Conservation (phyloP, 64 coral and sea anemone species). For the Exaiptasia diaphana region DNA sequence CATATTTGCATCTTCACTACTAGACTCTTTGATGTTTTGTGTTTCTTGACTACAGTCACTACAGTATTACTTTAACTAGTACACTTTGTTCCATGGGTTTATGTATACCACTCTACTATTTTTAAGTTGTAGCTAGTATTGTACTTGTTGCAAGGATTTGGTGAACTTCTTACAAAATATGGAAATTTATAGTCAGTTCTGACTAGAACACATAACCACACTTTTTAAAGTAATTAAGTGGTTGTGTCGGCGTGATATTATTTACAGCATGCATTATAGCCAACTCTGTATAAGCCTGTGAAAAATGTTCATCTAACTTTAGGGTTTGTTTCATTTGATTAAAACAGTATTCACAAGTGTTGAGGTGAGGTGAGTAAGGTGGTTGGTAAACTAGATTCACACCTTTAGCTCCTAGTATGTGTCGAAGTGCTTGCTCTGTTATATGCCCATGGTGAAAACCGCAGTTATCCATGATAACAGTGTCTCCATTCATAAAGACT, state of each 20-base stretch:
- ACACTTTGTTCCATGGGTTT: too few relatives aligned
- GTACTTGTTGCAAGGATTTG: too few relatives aligned
- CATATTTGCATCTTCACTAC: too few relatives aligned
- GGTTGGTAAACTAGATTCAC: conserved; percentile 42
- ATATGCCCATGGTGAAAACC: conserved; percentile 57
- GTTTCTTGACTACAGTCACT: too few relatives aligned
- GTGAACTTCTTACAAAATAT: too few relatives aligned
- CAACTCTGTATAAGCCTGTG: conserved; percentile 22
- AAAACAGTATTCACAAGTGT: conserved; percentile 6
- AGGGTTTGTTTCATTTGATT: conserved; percentile 17
- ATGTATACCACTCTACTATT: too few relatives aligned
- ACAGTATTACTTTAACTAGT: too few relatives aligned
- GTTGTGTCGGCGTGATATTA: conserved; percentile 21
- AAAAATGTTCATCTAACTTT: not conserved
- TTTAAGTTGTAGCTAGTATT: too few relatives aligned
- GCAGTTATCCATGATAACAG: conserved; percentile 66
- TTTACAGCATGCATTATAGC: conserved; percentile 26
- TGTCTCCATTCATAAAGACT: conserved; percentile 33
- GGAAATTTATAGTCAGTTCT: too few relatives aligned
- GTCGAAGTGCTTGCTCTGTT: conserved; percentile 16
- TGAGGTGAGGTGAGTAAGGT: conserved; percentile 14
- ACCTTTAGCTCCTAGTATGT: conserved; percentile 33
- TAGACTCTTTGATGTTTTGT: too few relatives aligned
- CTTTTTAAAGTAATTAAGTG: conserved; percentile 19
- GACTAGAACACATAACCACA: too few relatives aligned